phyloP scores from a whole-genome alignment of 2,113 vertebrate genomes.

The Channa maculata region DNA sequence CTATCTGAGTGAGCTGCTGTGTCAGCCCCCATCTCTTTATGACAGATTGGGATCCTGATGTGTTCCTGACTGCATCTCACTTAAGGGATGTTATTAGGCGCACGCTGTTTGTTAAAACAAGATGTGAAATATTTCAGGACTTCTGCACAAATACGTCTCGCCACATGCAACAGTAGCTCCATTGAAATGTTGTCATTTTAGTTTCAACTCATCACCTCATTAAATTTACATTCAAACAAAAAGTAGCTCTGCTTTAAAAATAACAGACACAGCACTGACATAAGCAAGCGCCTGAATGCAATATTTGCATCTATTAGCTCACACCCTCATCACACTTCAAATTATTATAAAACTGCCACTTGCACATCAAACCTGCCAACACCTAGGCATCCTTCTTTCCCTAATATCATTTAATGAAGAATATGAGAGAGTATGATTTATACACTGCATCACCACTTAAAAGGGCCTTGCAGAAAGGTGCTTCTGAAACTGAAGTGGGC shows the following conservation, averaged over 20 bases:
- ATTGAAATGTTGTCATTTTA: conserved; percentile 17
- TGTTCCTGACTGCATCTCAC: conserved; percentile 63
- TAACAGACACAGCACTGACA: conserved; percentile 1
- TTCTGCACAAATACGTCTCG: conserved; percentile 30
- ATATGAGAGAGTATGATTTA: neutral
- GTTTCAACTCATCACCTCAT: conserved; percentile 7
- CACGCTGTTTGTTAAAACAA: conserved; percentile 64
- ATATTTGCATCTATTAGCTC: conserved; percentile 14
- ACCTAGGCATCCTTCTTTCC: neutral
- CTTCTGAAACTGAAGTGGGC: neutral
- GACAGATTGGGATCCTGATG: conserved; percentile 70
- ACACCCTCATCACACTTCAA: conserved; percentile 29
- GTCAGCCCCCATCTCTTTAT: conserved; percentile 49
- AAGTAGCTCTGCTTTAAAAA: neutral
- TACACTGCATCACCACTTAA: neutral
- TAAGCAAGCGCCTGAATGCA: neutral
- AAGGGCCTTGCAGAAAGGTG: neutral
- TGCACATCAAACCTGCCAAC: conserved; percentile 5
- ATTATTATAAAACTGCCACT: conserved; percentile 19
- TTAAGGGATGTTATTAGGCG: conserved; percentile 53
- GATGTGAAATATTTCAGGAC: conserved; percentile 56
- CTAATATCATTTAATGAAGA: conserved; percentile 4
- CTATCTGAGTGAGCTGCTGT: conserved; percentile 51
- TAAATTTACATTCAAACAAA: conserved; percentile 13
- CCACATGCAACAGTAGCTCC: neutral